Percentiles rank a stretch among this genome's conserved stretches.
Evolutionary conservation across 2,113 vertebrate species (phyloP).

Genomic region (Pardalotus punctatus): DNA sequence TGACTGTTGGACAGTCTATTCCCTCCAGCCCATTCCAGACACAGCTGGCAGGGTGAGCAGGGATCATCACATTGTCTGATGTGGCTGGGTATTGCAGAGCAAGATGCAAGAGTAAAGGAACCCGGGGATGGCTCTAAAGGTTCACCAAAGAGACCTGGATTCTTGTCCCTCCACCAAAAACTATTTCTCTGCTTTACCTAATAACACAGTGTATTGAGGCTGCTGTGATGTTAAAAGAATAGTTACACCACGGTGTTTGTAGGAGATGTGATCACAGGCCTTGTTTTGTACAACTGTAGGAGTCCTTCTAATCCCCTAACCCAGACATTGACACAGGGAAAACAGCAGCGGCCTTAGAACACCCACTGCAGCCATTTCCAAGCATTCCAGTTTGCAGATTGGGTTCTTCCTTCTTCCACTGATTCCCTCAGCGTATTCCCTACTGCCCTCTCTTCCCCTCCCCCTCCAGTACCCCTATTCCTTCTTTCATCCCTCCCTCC

Average conservation of each 20-base stretch:
- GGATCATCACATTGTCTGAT: not conserved
- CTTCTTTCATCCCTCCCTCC: not conserved
- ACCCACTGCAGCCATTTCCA: not conserved
- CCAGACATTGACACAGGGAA: not conserved
- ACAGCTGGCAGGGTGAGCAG: rapidly evolving
- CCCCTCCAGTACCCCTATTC: not conserved
- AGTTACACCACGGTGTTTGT: not conserved
- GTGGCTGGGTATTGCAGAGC: not conserved
- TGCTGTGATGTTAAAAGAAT: not conserved
- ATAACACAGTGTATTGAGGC: rapidly evolving
- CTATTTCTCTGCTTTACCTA: not conserved
- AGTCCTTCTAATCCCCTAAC: not conserved
- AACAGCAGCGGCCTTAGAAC: not conserved
- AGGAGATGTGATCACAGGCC: not conserved
- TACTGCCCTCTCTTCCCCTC: not conserved
- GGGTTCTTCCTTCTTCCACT: not conserved
- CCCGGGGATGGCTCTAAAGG: not conserved
- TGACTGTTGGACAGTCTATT: not conserved
- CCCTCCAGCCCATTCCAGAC: not conserved
- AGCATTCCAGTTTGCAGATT: not conserved
- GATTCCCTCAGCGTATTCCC: not conserved
- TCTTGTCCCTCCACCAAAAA: not conserved
- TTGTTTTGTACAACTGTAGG: not conserved
- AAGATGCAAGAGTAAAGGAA: not conserved
- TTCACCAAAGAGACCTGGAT: not conserved